Base-by-base conservation (phyloP, 2,113 vertebrate species). In the Cepphus grylle region DNA sequence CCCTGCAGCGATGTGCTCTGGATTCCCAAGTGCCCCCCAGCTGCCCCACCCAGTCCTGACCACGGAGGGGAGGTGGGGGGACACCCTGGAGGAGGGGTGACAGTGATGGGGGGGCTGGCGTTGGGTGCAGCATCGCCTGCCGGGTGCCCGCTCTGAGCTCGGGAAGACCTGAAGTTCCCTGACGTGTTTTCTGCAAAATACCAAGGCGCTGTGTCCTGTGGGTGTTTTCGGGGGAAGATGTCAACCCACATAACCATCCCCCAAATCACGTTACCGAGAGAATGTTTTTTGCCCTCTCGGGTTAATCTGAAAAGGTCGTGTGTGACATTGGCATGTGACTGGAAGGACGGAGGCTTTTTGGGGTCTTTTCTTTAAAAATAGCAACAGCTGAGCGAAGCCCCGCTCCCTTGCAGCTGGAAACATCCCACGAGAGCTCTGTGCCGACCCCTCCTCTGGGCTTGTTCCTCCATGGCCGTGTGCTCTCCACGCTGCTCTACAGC, bases 401-500 rank as follows among this genome's bases (percentile, higher is more conserved):
- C 1, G 1, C 23, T 45, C 62, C 63, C 50, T 6, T 2, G 21
- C 12, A 17, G 50, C 49, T 26, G 11, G 53, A 20, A 3, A 14
- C 6, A 38, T 29, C 62, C 42, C 4, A 2, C 0, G 1, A 4
- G 23, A 27, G 56, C 63, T 11, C 4, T 9, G 62, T 32, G 49
- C 62, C 1, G 7, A 62, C 50, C 62, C 40, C 21, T 1, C 2
- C 58, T 4, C 0, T 4, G 50, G 36, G 61, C 18, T 29, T 1
- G 4, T 14, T 30, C 42, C 32, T 32, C 27, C 12, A 0, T 0
- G 1, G 42, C 8, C 2, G 19, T 0, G 19, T 15, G 69, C 49
- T 1, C 8, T 5, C 4, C 3, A 0, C 0, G 4, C 3, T 22
- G 34, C 45, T 38, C 7, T 49, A 49, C 1, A 8, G 71, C 45